These are phyloP conservation scores for Caenorhabditis elegans DNA, from an alignment of 1,140 invertebrate species.

Conservation along the genomic window DNA sequence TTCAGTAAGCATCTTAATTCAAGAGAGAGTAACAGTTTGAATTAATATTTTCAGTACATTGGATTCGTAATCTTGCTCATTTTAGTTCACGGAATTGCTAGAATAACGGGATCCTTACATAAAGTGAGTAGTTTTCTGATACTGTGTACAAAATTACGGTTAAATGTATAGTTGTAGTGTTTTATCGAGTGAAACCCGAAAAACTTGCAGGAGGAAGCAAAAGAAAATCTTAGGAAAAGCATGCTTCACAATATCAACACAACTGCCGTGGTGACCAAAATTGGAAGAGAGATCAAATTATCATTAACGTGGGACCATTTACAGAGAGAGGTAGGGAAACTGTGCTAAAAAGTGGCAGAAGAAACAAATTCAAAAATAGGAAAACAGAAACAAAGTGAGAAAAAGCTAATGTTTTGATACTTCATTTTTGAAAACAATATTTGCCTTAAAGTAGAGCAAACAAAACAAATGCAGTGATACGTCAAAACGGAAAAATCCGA, in stretches of 20 bases:
- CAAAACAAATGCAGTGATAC: too few species aligned
- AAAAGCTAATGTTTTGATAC: constrained; percentile 48
- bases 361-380: not conserved
- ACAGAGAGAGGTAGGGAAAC: constrained; percentile 73
- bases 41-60: not conserved
- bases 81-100: constrained; percentile 26
- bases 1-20: not conserved
- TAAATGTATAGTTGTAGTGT: too few species aligned
- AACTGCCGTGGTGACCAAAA: not conserved
- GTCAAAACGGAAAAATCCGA: not conserved
- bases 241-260: not conserved
- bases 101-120: not conserved
- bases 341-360: not conserved
- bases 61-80: constrained; percentile 17
- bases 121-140: not conserved
- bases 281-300: constrained; percentile 69
- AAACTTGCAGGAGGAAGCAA: constrained; percentile 28
- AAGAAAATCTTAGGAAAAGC: constrained; percentile 52
- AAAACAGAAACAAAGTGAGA: not conserved
- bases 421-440: constrained; percentile 37
- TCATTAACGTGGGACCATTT: constrained; percentile 76
- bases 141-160: too few species aligned
- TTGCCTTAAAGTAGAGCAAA: not conserved
- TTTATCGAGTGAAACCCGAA: not conserved
- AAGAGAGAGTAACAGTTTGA: not conserved